Percentiles rank a stretch among this genome's conserved stretches.
Evolutionary conservation across 2,113 vertebrate genomes (phyloP).

Genomic region (Myotis brandtii): DNA sequence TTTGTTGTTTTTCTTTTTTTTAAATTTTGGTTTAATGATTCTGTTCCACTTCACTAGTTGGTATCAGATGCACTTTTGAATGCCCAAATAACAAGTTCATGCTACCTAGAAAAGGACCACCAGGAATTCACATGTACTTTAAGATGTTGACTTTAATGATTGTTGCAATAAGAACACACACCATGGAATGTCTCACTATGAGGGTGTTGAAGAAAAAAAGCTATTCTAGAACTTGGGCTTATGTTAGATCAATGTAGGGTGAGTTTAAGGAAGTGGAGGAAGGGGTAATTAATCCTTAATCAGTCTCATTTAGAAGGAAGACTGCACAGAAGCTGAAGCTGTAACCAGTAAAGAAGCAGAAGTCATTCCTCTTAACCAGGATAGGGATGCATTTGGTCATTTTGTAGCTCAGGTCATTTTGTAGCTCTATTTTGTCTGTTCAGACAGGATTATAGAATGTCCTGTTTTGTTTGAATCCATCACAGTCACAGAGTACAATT

Average conservation of each 20-base stretch:
- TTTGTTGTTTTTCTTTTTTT: neutral
- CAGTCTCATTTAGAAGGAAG: neutral
- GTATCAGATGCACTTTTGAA: neutral
- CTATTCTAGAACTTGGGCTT: no score
- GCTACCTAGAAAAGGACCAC: neutral
- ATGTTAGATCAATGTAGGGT: neutral
- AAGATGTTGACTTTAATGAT: neutral
- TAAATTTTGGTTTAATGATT: neutral
- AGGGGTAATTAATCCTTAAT: neutral
- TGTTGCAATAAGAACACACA: neutral
- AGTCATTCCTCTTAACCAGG: neutral
- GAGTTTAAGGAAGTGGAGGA: neutral
- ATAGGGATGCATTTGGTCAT: neutral
- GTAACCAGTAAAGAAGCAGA: neutral
- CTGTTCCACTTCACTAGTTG: neutral
- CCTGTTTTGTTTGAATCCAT: neutral
- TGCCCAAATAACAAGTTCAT: neutral
- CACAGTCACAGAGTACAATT: neutral
- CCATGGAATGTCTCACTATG: accelerated
- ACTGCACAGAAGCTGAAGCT: neutral
- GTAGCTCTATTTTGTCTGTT: neutral
- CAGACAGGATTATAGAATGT: neutral
- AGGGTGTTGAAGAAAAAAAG: neutral
- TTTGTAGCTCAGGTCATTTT: neutral
- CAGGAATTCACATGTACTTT: neutral